Evolutionary conservation across 1,140 invertebrate genomes (phyloP).

Genomic region (Diorhabda sublineata): DNA sequence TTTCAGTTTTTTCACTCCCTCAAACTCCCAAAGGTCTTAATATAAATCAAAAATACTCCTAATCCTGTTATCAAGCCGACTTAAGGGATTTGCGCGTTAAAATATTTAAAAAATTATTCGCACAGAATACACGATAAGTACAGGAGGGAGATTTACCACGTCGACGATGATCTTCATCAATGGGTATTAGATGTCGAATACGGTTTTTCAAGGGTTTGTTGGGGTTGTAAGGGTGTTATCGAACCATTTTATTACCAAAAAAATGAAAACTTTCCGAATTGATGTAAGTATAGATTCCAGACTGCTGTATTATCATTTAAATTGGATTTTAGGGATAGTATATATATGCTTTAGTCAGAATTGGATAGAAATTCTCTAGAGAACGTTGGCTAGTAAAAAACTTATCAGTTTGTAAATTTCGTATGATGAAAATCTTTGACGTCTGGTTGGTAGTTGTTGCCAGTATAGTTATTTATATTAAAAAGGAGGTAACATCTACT

Average conservation of each 20-base stretch:
- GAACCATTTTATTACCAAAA: slow-evolving; percentile 5
- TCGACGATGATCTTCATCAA: slow-evolving; percentile 5
- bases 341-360: background rate
- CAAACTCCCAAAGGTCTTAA: background rate
- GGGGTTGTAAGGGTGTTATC: slow-evolving; percentile 8
- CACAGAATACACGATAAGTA: background rate
- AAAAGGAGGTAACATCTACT: no score
- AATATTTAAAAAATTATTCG: slow-evolving; percentile 12
- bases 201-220: slow-evolving; percentile 6
- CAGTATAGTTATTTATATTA: no score
- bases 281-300: background rate
- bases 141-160: background rate
- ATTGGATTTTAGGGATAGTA: slow-evolving; percentile 4
- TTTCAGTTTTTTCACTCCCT: no score
- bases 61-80: background rate
- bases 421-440: no score
- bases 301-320: slow-evolving; percentile 4
- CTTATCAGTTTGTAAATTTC: no score
- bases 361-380: no score
- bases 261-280: slow-evolving; percentile 12
- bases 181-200: slow-evolving; percentile 4
- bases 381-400: no score
- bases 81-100: background rate
- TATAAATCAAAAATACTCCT: background rate
- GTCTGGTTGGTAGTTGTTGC: no score